Base-by-base conservation (phyloP, 2,113 vertebrate genomes). In the Lophotis ruficrista region DNA sequence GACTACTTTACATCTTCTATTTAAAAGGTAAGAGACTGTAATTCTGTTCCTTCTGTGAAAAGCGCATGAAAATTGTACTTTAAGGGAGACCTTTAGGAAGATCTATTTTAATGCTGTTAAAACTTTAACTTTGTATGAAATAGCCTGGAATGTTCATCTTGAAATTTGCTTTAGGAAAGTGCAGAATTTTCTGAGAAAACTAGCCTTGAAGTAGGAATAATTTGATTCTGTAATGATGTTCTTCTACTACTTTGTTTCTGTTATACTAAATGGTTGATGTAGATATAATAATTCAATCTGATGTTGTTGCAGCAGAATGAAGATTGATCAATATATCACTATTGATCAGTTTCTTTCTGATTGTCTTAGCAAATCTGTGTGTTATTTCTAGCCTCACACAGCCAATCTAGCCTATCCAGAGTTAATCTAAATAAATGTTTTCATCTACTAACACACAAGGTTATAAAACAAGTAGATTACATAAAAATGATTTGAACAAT, bases 291-390 rank as follows among this genome's bases (percentile, higher is more conserved):
- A 84, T 81, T 93, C 83, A 71, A 53, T 45, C 57, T 84, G 77
- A 79, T 92, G 86, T 60, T 95, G 60, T 72, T 96, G 88, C 72
- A 82, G 82, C 64, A 91, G 61, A 92, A 81, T 41, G 65, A 91
- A 93, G 95, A 94, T 94, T 87, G 94, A 91, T 97, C 89, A 92
- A 93, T 97, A 81, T 72, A 95, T 97, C 96, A 89, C 92, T 96
- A 96, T 95, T 82, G 96, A 96, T 90, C 81, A 79, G 83, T 69
- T 61, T 83, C 77, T 83, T 93, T 89, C 80, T 94, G 86, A 96
- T 81, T 89, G 90, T 48, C 45, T 93, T 94, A 84, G 90, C 85
- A 90, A 94, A 92, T 54, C 33, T 60, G 7, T 73, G 68, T 83
- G 83, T 81, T 93, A 82, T 93, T 92, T 92, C 77, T 87, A 51